Conservation (phyloP, 2,113 vertebrate species). For the Parotia lawesii region DNA sequence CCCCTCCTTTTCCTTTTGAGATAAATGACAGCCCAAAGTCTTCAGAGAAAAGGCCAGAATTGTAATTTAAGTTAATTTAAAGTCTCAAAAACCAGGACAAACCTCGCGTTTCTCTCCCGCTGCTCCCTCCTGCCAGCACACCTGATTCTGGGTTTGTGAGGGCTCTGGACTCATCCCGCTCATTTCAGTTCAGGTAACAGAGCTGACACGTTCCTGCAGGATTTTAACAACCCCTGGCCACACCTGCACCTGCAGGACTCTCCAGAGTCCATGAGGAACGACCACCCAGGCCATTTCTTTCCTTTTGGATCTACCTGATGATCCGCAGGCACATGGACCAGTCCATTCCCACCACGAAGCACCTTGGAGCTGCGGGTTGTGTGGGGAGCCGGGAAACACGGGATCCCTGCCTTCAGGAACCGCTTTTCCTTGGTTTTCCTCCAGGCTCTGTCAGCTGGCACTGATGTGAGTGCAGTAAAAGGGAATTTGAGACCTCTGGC, state of each 20-base stretch:
- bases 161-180: accelerated
- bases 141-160: background rate
- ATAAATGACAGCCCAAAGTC: background rate
- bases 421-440: background rate
- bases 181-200: background rate
- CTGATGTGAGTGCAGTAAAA: accelerated
- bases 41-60: background rate
- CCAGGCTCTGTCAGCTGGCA: accelerated
- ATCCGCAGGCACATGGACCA: background rate
- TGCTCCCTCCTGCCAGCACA: background rate
- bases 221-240: background rate
- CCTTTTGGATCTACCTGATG: background rate
- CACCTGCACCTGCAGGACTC: background rate
- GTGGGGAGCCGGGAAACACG: accelerated
- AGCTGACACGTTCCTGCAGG: background rate
- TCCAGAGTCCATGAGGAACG: accelerated
- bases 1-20: background rate
- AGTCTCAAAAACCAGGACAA: background rate
- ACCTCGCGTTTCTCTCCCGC: too few relatives aligned
- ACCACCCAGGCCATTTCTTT: background rate
- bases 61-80: background rate
- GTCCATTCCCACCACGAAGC: background rate
- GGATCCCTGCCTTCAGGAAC: background rate
- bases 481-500: background rate
- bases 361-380: background rate